Evolutionary conservation across 2,888 invertebrate genomes (phyloP), one percentile per base, ranked within the genome.

Genomic region (Leptopilina drosophilae): DNA sequence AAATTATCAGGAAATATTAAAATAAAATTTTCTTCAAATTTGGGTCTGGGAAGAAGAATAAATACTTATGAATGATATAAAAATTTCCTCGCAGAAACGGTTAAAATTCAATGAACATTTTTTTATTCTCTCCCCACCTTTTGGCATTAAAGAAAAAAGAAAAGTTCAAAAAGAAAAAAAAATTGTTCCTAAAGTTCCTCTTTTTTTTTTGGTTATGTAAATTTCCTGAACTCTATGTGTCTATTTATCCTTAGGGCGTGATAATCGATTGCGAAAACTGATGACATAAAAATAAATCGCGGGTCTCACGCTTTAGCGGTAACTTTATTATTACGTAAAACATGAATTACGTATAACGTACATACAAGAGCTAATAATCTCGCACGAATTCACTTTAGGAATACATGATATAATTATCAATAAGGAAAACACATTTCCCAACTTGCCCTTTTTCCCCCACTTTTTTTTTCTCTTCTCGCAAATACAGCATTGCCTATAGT

Each of bases 321-420:
- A 67, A 67, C 49, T 67, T 15, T 67, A 67, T 67, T 67, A 67
- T 67, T 67, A 42, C 67, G 20, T 67, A 67, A 49, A 67, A 67
- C 67, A 49, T 67, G 49, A 67, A 67, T 67, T 67, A 67, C 67
- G 49, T 67, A 49, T 67, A 26, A 62, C 62, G 62, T 42, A 67
- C 14, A 12, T 20, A 49, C 49, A 49, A 12, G 46, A 67, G 26
- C 49, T 67, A 67, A 67, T 67, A 49, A 67, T 67, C 67, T 67
- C 67, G 49, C 49, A 67, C 67, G 67, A 67, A 67, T 67, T 49
- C 46, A 67, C 67, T 67, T 67, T 67, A 69, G 42, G 49, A 46
- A 69, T 26, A 69, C 67, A 69, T 12, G 49, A 26, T 69, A 69
- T 69, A 46, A 69, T 69, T 69, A 53, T 69, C 49, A 20, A 69